Evolutionary conservation across 2,888 invertebrate species (phyloP).

Genomic region (Cordilura impudica): DNA sequence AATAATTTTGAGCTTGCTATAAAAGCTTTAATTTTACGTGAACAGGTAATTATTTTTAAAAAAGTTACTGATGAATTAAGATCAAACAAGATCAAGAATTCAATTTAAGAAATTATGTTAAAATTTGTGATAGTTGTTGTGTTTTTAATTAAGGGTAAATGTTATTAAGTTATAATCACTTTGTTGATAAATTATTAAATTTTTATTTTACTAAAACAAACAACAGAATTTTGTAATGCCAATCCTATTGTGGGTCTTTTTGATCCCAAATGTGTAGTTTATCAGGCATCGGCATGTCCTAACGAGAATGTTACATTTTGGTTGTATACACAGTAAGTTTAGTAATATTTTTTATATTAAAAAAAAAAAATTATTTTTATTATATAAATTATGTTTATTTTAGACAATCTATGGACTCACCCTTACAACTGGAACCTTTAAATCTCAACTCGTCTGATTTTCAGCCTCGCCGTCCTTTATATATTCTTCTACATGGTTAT

Average conservation of each 20-base stretch:
- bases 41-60: conserved; percentile 17
- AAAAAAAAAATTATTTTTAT: neutral
- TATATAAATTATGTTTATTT: neutral
- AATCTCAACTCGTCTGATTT: conserved; percentile 69
- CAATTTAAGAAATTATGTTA: conserved; percentile 6
- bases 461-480: conserved; percentile 78
- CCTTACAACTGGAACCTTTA: conserved; percentile 78
- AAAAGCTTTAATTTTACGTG: conserved; percentile 27
- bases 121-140: conserved; percentile 27
- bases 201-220: neutral
- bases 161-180: neutral
- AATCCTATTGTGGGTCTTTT: conserved; percentile 67
- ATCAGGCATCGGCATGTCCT: conserved; percentile 78
- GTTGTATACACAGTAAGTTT: conserved; percentile 81
- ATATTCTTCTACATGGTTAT: conserved; percentile 83
- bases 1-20: conserved; percentile 9
- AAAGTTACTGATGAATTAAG: conserved; percentile 6
- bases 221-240: conserved; percentile 31
- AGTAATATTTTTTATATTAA: neutral
- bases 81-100: neutral
- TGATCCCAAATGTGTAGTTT: conserved; percentile 68
- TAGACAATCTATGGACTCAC: conserved; percentile 74
- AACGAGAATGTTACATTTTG: conserved; percentile 82
- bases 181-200: too few relatives aligned
- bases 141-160: conserved; percentile 39